These are phyloP conservation scores for Mormyrus lacerda DNA, from an alignment of 2,113 vertebrate species.

Conservation along the genomic window DNA sequence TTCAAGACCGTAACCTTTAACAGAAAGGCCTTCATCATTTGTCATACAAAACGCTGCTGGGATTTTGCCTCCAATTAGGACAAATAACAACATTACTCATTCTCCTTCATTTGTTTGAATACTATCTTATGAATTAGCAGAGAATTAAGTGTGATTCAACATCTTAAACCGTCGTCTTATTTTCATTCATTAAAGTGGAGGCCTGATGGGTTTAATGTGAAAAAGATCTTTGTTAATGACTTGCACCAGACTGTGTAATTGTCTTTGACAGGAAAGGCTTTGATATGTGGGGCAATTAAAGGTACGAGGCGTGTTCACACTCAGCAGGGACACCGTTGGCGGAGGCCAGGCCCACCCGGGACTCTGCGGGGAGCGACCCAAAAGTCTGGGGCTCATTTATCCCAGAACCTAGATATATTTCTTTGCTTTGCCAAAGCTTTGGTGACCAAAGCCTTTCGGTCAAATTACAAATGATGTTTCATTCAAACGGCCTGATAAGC, in stretches of 20 bases:
- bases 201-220: background rate
- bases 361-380: background rate
- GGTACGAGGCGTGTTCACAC: background rate
- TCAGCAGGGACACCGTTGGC: background rate
- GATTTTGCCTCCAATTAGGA: background rate
- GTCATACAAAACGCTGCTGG: background rate
- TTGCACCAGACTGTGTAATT: constrained; percentile 17
- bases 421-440: background rate
- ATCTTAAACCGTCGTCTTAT: background rate
- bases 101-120: background rate
- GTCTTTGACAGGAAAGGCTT: constrained; percentile 3
- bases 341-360: background rate
- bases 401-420: background rate
- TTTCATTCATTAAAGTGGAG: background rate
- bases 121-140: background rate
- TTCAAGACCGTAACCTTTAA: too few relatives aligned
- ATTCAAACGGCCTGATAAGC: background rate
- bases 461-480: background rate
- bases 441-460: background rate
- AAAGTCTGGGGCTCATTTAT: background rate
- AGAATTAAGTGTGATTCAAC: background rate
- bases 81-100: background rate
- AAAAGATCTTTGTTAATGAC: constrained; percentile 5
- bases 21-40: background rate
- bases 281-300: constrained; percentile 13